Evolutionary conservation across 2,797 vertebrate genomes (phyloP).

Genomic region (Labeo calbasu): DNA sequence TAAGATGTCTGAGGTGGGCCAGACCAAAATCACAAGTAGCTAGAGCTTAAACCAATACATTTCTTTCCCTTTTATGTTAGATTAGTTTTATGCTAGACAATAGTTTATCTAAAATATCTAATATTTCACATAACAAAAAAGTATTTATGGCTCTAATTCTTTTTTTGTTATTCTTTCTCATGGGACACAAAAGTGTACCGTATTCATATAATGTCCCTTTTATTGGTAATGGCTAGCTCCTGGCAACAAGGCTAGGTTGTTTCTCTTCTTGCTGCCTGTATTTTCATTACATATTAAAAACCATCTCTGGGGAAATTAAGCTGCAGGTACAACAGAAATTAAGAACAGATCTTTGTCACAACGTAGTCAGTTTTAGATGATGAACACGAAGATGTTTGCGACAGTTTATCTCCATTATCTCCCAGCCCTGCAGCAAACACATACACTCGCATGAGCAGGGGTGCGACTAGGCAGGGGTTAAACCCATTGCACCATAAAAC

Average conservation of each 20-base stretch:
- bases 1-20: neutral
- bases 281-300: conserved; percentile 53
- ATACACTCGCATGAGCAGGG: conserved; percentile 50
- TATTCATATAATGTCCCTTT: conserved; percentile 29
- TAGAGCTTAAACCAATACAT: neutral
- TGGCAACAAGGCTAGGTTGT: conserved; percentile 47
- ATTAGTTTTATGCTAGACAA: neutral
- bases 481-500: conserved; percentile 83
- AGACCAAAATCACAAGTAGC: neutral
- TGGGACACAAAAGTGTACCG: neutral
- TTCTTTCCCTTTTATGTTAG: neutral
- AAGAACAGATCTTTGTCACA: conserved; percentile 53
- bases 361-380: conserved; percentile 51
- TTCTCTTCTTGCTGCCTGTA: conserved; percentile 53
- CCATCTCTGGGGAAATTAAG: conserved; percentile 62
- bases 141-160: neutral
- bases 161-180: neutral
- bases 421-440: conserved; percentile 46
- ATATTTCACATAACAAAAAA: neutral
- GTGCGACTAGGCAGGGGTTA: conserved; percentile 79
- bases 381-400: conserved; percentile 57
- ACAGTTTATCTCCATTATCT: conserved; percentile 58
- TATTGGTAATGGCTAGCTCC: conserved; percentile 54
- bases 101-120: neutral
- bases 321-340: conserved; percentile 62